Evolutionary conservation across 37 sponge, comb jelly and placozoan species (phyloP).

Genomic region (Tethya wilhelma): DNA sequence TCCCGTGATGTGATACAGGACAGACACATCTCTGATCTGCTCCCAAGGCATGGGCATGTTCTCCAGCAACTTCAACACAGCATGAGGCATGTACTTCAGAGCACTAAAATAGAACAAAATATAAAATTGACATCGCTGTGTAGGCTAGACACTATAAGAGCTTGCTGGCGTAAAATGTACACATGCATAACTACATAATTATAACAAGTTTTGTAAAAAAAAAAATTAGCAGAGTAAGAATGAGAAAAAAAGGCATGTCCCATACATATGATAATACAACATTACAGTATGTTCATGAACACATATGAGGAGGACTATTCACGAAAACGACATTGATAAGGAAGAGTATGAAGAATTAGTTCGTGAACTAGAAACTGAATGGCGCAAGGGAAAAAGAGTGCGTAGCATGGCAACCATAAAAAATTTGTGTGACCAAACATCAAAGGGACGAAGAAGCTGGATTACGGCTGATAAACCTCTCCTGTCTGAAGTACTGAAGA

Average conservation of each 20-base stretch:
- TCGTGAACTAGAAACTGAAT: background rate
- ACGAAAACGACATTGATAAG: background rate
- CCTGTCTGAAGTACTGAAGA: background rate
- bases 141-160: background rate
- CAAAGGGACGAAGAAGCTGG: background rate
- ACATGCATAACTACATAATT: too few species aligned
- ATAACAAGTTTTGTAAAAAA: too few species aligned
- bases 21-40: slow-evolving; percentile 95
- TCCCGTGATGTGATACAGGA: slow-evolving; percentile 98
- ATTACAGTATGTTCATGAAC: too few species aligned
- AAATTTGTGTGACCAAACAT: background rate
- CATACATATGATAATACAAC: too few species aligned
- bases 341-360: background rate
- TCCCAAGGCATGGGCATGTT: slow-evolving; percentile 99
- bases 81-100: slow-evolving; percentile 99
- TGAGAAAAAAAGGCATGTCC: too few species aligned
- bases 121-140: too few species aligned
- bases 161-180: background rate
- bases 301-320: background rate
- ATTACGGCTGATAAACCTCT: background rate
- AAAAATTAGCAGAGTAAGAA: too few species aligned
- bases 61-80: slow-evolving; percentile 98
- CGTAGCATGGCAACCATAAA: background rate
- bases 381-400: background rate
- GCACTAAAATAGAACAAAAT: slow-evolving; percentile 83